These are phyloP conservation scores for Eupsilia transversa DNA, from an alignment of 2,888 invertebrate species.

Conservation along the genomic window DNA sequence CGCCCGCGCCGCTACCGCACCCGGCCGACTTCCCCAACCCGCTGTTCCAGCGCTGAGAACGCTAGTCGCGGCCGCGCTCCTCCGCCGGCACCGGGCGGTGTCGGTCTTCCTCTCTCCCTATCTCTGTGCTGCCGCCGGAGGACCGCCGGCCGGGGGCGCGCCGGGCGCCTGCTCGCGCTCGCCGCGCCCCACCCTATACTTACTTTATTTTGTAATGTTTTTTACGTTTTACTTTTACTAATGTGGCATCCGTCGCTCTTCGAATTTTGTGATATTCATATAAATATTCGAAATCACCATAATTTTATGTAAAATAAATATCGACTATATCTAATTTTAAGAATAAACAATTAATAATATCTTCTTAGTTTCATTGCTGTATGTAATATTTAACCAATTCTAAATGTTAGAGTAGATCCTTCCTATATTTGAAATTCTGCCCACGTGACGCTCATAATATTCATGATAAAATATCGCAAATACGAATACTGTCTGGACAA, in stretches of 20 bases:
- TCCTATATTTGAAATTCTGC: not conserved
- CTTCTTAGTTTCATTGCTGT: conserved; percentile 54
- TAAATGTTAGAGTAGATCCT: not conserved
- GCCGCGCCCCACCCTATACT: conserved; percentile 81
- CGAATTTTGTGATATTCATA: conserved; percentile 90
- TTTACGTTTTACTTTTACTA: conserved; percentile 79
- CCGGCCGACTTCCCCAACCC: conserved; percentile 99
- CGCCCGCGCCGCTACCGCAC: conserved; percentile 97
- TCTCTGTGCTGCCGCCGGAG: conserved; percentile 88
- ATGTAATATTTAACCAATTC: not conserved
- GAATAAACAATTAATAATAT: conserved; percentile 80
- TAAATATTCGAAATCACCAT: conserved; percentile 88
- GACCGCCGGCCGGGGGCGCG: conserved; percentile 87
- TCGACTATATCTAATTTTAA: conserved; percentile 82
- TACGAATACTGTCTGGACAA: not conserved
- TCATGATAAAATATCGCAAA: not conserved
- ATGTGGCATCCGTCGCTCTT: conserved; percentile 88
- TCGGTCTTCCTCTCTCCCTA: conserved; percentile 87
- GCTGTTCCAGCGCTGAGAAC: conserved; percentile 92
- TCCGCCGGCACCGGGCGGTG: conserved; percentile 90
- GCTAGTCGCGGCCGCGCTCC: conserved; percentile 88
- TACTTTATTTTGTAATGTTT: conserved; percentile 80
- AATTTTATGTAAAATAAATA: conserved; percentile 88
- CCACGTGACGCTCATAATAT: not conserved
- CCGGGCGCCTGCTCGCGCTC: conserved; percentile 86